These are phyloP conservation scores for Drosophila arizonae DNA, from an alignment of 1,140 invertebrate genomes.

Conservation along the genomic window DNA sequence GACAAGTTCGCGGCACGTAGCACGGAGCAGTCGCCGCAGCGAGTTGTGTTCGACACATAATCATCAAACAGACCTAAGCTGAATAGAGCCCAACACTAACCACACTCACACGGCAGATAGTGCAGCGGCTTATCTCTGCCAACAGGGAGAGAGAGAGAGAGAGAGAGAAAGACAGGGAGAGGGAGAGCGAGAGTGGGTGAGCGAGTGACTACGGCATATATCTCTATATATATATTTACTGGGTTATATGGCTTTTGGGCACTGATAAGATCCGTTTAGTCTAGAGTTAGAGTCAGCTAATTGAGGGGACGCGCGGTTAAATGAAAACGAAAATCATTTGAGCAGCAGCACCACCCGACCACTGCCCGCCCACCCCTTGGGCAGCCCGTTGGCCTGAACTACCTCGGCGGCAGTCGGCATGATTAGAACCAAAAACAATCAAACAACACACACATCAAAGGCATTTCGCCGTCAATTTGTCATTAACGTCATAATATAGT, in stretches of 20 bases:
- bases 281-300: slow-evolving; percentile 52
- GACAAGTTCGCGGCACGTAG: slow-evolving; percentile 75
- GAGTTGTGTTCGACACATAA: slow-evolving; percentile 71
- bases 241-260: slow-evolving; percentile 75
- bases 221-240: slow-evolving; percentile 25
- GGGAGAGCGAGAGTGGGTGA: too few relatives aligned
- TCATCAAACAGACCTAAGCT: slow-evolving; percentile 58
- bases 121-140: slow-evolving; percentile 56
- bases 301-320: slow-evolving; percentile 68
- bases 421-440: slow-evolving; percentile 81
- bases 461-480: slow-evolving; percentile 73
- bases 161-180: not conserved
- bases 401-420: slow-evolving; percentile 74
- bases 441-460: slow-evolving; percentile 79
- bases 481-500: slow-evolving; percentile 81
- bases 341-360: slow-evolving; percentile 37
- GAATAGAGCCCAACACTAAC: slow-evolving; percentile 16
- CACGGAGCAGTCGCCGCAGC: slow-evolving; percentile 67
- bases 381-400: slow-evolving; percentile 38
- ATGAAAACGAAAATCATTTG: slow-evolving; percentile 79
- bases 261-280: slow-evolving; percentile 58
- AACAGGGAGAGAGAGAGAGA: slow-evolving; percentile 6
- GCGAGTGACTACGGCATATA: not conserved
- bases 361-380: not conserved
- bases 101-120: slow-evolving; percentile 49